Evolutionary conservation across 2,797 vertebrate species (phyloP).

Genomic region (Triplophysa bombifrons): DNA sequence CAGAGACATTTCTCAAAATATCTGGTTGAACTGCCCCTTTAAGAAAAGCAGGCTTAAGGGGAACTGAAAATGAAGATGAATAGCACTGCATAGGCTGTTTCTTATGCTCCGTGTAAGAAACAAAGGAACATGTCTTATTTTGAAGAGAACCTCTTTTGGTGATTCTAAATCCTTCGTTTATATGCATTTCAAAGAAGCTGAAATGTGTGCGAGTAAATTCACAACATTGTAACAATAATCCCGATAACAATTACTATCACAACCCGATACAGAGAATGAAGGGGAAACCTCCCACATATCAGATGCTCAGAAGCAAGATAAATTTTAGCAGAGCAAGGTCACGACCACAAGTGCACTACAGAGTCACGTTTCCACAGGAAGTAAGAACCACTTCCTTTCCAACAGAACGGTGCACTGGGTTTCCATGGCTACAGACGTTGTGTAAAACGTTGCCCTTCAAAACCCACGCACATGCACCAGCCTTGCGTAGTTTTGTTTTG

Average conservation of each 20-base stretch:
- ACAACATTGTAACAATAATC: neutral
- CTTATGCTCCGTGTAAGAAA: neutral
- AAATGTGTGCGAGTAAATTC: neutral
- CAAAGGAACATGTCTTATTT: slow-evolving; percentile 8
- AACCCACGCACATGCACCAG: neutral
- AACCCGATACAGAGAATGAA: neutral
- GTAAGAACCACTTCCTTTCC: slow-evolving; percentile 54
- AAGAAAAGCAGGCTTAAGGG: neutral
- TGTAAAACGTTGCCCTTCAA: slow-evolving; percentile 12
- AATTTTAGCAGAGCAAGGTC: slow-evolving; percentile 27
- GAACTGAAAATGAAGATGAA: neutral
- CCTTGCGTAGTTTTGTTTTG: slow-evolving; percentile 26
- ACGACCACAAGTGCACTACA: slow-evolving; percentile 29
- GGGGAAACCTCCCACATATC: neutral
- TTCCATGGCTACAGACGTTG: slow-evolving; percentile 32
- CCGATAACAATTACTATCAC: slow-evolving; percentile 10
- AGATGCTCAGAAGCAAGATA: slow-evolving; percentile 5
- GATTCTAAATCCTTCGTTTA: neutral
- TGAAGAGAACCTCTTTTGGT: neutral
- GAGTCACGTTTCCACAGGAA: slow-evolving; percentile 58
- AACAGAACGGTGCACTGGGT: slow-evolving; percentile 32
- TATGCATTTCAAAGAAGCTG: slow-evolving; percentile 23
- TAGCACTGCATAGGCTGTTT: slow-evolving; percentile 8
- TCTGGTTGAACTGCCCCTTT: neutral
- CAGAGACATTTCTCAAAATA: no score